A percentile compares a stretch with the other conserved stretches of the same genome.
Evolutionary conservation across 2,113 vertebrate species (phyloP).

Genomic region (Oreochromis aureus): DNA sequence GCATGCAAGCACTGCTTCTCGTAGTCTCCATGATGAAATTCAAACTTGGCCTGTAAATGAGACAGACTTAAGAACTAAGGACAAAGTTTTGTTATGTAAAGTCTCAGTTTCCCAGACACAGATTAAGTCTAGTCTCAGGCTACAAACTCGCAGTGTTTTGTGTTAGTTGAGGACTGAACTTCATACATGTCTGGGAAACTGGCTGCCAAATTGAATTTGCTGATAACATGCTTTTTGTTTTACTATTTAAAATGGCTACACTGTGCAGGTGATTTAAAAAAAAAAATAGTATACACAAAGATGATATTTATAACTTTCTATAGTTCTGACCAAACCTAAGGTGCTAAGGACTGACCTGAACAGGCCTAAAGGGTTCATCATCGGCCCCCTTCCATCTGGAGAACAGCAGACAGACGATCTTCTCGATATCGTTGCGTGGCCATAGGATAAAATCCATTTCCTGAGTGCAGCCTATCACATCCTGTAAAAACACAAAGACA

Average conservation of each 20-base stretch:
- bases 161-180: not conserved
- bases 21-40: slow-evolving; percentile 99
- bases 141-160: not conserved
- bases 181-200: not conserved
- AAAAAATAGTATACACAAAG: not conserved
- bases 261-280: accelerated
- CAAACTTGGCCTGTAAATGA: slow-evolving; percentile 89
- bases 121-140: not conserved
- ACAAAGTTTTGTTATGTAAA: not conserved
- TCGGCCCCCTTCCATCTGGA: slow-evolving; percentile 98
- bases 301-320: not conserved
- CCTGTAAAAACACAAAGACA: slow-evolving; percentile 63
- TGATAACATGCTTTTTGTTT: not conserved
- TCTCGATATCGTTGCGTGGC: slow-evolving; percentile 98
- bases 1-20: slow-evolving; percentile 99
- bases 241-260: not conserved
- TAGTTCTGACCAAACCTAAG: not conserved
- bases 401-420: slow-evolving; percentile 98
- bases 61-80: not conserved
- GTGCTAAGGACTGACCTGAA: slow-evolving; percentile 78
- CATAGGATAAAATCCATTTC: slow-evolving; percentile 99
- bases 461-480: slow-evolving; percentile 98
- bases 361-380: slow-evolving; percentile 93
- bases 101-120: not conserved
- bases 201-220: not conserved